Percentiles rank a stretch among this genome's conserved stretches.
phyloP scores from a whole-genome alignment of 2,888 invertebrate species.

The Baccha elongata region DNA sequence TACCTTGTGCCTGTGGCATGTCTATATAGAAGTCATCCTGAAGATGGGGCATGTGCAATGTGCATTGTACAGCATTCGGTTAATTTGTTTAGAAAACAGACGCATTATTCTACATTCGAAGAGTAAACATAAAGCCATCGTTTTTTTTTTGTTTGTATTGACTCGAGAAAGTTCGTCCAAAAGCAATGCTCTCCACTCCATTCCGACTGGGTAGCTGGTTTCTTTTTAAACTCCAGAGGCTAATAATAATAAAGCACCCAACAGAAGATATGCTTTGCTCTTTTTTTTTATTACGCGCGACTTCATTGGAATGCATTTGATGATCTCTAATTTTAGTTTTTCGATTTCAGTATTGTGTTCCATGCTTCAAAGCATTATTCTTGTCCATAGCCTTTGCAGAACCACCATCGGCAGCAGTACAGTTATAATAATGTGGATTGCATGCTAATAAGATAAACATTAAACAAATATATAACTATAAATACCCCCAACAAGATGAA shows the following conservation, averaged over 20 bases:
- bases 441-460: conserved; percentile 63
- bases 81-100: conserved; percentile 69
- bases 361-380: too few relatives aligned
- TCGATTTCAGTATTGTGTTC: conserved; percentile 34
- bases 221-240: conserved; percentile 26
- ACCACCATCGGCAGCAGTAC: conserved; percentile 35
- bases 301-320: conserved; percentile 67
- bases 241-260: conserved; percentile 29
- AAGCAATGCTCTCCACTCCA: neutral
- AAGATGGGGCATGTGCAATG: conserved; percentile 33
- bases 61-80: conserved; percentile 47
- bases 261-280: conserved; percentile 48
- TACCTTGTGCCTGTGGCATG: conserved; percentile 16
- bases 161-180: conserved; percentile 47
- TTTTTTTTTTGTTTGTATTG: conserved; percentile 10
- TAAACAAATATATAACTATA: neutral
- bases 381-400: too few relatives aligned
- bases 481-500: conserved; percentile 47
- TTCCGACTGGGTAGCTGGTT: neutral
- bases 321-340: conserved; percentile 49
- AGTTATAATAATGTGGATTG: conserved; percentile 64
- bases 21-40: neutral
- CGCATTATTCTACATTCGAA: conserved; percentile 64
- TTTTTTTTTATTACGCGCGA: conserved; percentile 46
- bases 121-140: conserved; percentile 42